Evolutionary conservation across 2,113 vertebrate species (phyloP), one percentile per base, ranked within the genome.

Genomic region (Notarius lentiginosus): DNA sequence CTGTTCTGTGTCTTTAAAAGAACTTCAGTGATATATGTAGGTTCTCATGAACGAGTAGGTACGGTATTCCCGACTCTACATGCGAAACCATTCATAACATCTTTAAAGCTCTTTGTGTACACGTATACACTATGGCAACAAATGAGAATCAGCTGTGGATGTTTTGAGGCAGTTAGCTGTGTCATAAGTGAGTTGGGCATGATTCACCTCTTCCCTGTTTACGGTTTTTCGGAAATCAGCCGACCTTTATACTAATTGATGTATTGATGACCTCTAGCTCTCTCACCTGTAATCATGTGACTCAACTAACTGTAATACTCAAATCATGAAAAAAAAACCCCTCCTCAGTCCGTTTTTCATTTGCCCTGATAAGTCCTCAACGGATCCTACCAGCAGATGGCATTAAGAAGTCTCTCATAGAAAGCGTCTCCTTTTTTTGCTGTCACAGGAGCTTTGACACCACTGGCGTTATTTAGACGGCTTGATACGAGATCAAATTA

Each of bases 321-420:
- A 41, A 76, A 65, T 47, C 9, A 47, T 27, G 1, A 18, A 27
- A 18, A 73, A 18, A 41, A 41, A 41, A 41, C 2, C 3, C 41
- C 41, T 53, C 63, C 41, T 63, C 61, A 17, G 49, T 4, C 11
- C 11, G 24, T 51, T 65, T 60, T 60, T 61, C 10, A 24, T 20
- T 5, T 60, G 70, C 24, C 22, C 72, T 79, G 22, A 7, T 18
- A 63, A 65, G 51, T 65, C 79, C 14, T 77, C 55, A 58, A 86
- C 77, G 83, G 60, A 80, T 87, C 88, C 87, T 88, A 72, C 91
- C 90, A 91, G 90, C 83, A 93, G 89, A 89, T 91, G 92, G 91
- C 91, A 92, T 90, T 89, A 90, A 90, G 72, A 83, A 82, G 72
- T 93, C 88, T 91, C 84, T 66, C 72, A 65, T 30, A 55, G 66